A percentile compares a stretch with the other conserved stretches of the same genome.
phyloP scores from a whole-genome alignment of 2,113 vertebrate species.

The Spheniscus mendiculus region DNA sequence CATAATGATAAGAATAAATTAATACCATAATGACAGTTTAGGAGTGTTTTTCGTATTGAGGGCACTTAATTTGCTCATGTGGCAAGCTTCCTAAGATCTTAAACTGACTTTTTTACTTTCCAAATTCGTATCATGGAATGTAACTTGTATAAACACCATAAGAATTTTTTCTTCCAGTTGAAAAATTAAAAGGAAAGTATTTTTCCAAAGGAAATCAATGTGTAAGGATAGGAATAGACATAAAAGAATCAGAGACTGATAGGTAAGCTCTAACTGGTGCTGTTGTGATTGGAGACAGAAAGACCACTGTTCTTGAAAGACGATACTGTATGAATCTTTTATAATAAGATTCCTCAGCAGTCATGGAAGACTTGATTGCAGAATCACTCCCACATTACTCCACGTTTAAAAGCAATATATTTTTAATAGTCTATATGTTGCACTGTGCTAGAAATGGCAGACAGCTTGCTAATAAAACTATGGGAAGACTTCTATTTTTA shows the following conservation, averaged over 20 bases:
- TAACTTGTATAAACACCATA: neutral
- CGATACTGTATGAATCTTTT: neutral
- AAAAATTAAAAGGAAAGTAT: neutral
- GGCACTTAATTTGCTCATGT: neutral
- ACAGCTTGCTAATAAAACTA: neutral
- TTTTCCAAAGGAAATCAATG: neutral
- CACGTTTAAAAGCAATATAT: neutral
- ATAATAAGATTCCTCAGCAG: neutral
- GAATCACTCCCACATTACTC: neutral
- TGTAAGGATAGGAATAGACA: neutral
- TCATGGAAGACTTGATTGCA: neutral
- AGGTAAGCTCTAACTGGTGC: neutral
- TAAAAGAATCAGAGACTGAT: neutral
- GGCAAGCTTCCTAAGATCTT: neutral
- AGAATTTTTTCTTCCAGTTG: constrained; percentile 26
- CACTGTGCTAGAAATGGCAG: neutral
- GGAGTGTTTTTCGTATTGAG: neutral
- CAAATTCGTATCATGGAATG: neutral
- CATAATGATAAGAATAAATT: neutral
- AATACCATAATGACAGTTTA: neutral
- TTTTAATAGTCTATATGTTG: neutral
- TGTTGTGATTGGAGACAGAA: neutral
- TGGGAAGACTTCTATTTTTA: neutral
- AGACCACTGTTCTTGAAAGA: neutral
- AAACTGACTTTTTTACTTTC: neutral